phyloP scores from a whole-genome alignment of 1,140 invertebrate species.

The Neelides sp. region DNA sequence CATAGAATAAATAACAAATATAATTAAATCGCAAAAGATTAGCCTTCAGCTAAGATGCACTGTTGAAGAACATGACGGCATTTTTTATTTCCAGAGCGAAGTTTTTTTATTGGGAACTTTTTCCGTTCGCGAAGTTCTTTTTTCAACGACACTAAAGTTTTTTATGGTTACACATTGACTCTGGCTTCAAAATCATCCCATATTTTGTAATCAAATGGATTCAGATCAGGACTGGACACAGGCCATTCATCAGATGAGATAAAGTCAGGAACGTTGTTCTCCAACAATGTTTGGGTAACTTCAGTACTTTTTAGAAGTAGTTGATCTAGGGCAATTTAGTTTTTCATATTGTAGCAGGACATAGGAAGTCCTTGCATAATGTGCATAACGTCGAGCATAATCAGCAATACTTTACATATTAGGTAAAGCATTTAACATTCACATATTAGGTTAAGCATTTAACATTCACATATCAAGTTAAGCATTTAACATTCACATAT shows the following conservation, averaged over 20 bases:
- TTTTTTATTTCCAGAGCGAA: constrained; percentile 6
- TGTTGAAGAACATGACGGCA: constrained; percentile 5
- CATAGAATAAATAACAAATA: not conserved
- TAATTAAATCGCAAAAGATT: constrained; percentile 7
- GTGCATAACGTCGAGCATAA: too few relatives aligned
- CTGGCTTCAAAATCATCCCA: not conserved
- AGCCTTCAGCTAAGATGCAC: constrained; percentile 7
- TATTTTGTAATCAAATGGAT: constrained; percentile 8
- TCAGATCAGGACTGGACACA: constrained; percentile 4
- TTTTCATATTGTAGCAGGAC: too few relatives aligned
- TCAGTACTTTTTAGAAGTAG: not conserved
- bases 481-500: too few relatives aligned
- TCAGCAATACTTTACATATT: too few relatives aligned
- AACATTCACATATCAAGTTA: too few relatives aligned
- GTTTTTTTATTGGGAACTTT: not conserved
- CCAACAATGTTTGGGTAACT: constrained; percentile 7
- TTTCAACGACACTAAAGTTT: constrained; percentile 1
- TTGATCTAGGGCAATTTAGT: too few relatives aligned
- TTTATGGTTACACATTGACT: not conserved
- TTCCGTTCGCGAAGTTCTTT: not conserved
- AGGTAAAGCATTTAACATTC: too few relatives aligned
- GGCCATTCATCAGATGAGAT: constrained; percentile 10
- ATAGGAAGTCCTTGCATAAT: too few relatives aligned
- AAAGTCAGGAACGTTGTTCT: constrained; percentile 10
- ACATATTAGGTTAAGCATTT: too few relatives aligned